These are phyloP conservation scores for Brenthis hecate DNA, from an alignment of 2,888 invertebrate genomes.

Conservation along the genomic window DNA sequence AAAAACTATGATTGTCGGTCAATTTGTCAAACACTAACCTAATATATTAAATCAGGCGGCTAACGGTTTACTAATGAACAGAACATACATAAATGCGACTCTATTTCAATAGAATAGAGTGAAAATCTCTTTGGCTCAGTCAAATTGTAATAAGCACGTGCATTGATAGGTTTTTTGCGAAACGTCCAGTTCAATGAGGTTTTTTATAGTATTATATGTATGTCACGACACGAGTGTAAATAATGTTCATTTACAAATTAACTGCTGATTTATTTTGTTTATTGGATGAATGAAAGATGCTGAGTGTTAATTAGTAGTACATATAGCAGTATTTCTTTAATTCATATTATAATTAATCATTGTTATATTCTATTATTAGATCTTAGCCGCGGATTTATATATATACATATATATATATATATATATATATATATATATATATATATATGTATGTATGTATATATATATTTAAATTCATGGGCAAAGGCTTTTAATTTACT, in stretches of 20 bases:
- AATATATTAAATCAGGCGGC: constrained; percentile 41
- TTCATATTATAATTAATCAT: too few species aligned
- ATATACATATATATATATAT: too few species aligned
- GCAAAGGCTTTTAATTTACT: too few species aligned
- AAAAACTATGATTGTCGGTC: constrained; percentile 36
- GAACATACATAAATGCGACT: constrained; percentile 10
- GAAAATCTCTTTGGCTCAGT: constrained; percentile 6
- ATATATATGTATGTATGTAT: too few species aligned
- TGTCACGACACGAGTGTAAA: constrained; percentile 38
- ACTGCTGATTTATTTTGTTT: constrained; percentile 26
- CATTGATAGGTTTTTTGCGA: constrained; percentile 34
- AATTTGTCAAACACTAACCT: constrained; percentile 44
- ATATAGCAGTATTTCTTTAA: too few species aligned
- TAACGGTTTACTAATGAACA: constrained; percentile 37
- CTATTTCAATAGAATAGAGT: constrained; percentile 7
- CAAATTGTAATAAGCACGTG: constrained; percentile 35
- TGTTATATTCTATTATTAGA: too few species aligned
- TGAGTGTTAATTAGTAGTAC: too few species aligned
- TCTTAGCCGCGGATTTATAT: too few species aligned
- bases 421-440: too few species aligned
- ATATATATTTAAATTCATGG: too few species aligned
- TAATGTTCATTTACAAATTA: constrained; percentile 28
- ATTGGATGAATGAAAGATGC: constrained; percentile 5
- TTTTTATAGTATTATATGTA: constrained; percentile 38
- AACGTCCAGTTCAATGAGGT: constrained; percentile 33